Evolutionary conservation across 1,140 invertebrate genomes (phyloP), one percentile per base, ranked within the genome.

Genomic region (Coenobita brevimanus): DNA sequence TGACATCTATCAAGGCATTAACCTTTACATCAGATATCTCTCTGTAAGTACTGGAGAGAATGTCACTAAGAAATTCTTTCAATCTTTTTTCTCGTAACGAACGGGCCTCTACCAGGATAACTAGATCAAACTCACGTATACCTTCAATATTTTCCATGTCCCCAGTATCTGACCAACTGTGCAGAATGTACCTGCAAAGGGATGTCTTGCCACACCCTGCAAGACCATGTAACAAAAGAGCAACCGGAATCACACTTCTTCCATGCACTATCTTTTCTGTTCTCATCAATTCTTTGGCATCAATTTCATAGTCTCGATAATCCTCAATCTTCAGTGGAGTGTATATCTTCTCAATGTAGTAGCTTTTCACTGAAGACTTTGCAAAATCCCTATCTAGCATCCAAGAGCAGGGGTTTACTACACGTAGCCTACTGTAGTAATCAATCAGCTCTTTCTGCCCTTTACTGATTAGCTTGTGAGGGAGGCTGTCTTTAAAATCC

Each of bases 131-230:
- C 3, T 84, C 38, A 30, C 24, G 27, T 1, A 57, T 3, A 3
- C 17, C n/a, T 27, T 43, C 1, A 46, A 82, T 54, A 54, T 82
- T 33, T n/a, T 82, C 41, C 33, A 24, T 38, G 10, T n/a, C 46
- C 4, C 33, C 21, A 57, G 13, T 71, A 30, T 71, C 67, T 71
- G 27, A 38, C 82, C 82, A 84, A 33, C 75, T 30, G 57, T 75
- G 67, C 10, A 84, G 33, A 27, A 75, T 21, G 50, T 57, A 75
- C 21, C 30, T 27, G 60, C 82, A 84, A 0, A 84, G 38, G 27
- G 82, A 84, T 10, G 69, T 73, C 38, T 84, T 84, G 30, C 82
- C 82, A 75, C 46, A 84, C 13, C 82, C 82, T 54, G 82, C 82
- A 13, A 60, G 36, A 60, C 82, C 82, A 50, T 71, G 15, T 8